Conservation (phyloP, 2,888 invertebrate genomes). For the Phytoseiulus persimilis region DNA sequence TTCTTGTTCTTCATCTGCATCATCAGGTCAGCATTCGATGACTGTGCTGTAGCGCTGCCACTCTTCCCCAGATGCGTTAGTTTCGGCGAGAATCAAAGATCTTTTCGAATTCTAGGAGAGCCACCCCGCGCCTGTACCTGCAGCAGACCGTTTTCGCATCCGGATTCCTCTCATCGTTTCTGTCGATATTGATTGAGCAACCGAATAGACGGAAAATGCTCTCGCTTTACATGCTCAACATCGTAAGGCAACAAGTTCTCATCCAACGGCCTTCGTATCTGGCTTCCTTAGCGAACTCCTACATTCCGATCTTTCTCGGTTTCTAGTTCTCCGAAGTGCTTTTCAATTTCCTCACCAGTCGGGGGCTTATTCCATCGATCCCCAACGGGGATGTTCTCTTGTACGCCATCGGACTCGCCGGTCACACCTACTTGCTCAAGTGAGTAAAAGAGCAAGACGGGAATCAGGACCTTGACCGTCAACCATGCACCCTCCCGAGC, state of each 20-base stretch:
- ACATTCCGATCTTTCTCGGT: too few species aligned
- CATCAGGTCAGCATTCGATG: neutral
- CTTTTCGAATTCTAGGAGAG: neutral
- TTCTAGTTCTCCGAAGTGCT: conserved; percentile 28
- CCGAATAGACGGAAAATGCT: conserved; percentile 24
- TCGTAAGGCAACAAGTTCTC: neutral
- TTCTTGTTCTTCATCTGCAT: conserved; percentile 33
- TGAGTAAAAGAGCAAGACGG: neutral
- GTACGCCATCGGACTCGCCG: neutral
- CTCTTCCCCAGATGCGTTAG: neutral
- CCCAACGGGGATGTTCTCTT: conserved; percentile 1
- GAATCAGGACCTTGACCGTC: too few species aligned
- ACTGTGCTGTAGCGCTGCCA: too few species aligned
- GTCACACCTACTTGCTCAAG: conserved; percentile 30
- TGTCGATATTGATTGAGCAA: neutral
- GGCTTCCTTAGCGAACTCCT: too few species aligned
- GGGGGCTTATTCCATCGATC: neutral
- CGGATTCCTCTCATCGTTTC: conserved; percentile 16
- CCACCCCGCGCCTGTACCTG: neutral
- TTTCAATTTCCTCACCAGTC: conserved; percentile 7
- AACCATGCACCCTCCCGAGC: too few species aligned
- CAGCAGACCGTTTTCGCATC: conserved; percentile 6
- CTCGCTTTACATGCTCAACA: conserved; percentile 20
- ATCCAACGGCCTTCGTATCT: too few species aligned
- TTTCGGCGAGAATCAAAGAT: neutral